These are phyloP conservation scores for Sebastes goodei DNA, from an alignment of 2,797 vertebrate species.

Conservation along the genomic window DNA sequence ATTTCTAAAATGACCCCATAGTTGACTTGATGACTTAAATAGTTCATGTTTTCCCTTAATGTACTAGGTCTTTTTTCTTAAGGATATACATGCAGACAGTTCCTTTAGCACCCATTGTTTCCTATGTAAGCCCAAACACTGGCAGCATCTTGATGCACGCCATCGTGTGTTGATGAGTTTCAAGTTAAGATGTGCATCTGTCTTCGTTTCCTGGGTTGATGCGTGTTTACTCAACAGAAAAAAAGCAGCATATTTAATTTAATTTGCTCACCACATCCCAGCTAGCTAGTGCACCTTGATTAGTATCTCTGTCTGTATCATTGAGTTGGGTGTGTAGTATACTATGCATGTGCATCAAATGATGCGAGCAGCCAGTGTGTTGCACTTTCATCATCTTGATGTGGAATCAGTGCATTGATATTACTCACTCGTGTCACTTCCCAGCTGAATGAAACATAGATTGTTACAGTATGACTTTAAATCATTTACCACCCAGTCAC, in stretches of 20 bases:
- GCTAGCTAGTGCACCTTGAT: background rate
- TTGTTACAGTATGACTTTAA: background rate
- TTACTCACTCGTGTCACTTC: background rate
- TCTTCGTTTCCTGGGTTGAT: background rate
- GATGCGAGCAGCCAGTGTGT: background rate
- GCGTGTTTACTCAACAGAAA: background rate
- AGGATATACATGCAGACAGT: no score
- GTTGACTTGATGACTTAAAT: no score
- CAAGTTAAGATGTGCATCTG: background rate
- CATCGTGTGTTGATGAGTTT: background rate
- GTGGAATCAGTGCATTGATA: background rate
- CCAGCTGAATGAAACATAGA: background rate
- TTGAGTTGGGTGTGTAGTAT: background rate
- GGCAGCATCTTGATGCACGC: background rate
- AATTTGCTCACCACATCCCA: background rate
- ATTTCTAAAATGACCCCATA: no score
- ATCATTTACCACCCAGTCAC: background rate
- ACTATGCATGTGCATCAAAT: background rate
- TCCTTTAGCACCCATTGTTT: background rate
- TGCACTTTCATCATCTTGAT: background rate
- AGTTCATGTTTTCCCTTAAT: no score
- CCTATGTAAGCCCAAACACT: background rate
- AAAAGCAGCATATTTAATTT: background rate
- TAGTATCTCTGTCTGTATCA: background rate
- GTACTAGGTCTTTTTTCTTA: accelerated